Conservation (phyloP, 1,140 invertebrate genomes). For the Heliconius hermathena region DNA sequence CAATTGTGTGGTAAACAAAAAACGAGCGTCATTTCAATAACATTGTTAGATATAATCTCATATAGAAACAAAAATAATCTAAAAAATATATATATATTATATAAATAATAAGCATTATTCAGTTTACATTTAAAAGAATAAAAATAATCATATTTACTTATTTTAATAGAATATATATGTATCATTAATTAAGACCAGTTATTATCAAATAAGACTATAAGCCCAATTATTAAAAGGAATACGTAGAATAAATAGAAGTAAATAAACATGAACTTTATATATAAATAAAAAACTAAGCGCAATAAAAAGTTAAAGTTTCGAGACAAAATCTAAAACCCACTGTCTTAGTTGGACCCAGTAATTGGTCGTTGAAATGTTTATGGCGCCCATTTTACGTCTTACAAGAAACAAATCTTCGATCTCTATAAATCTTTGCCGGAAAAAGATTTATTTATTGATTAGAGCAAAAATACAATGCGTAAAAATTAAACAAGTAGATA, state of each 20-base stretch:
- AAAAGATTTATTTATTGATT: constrained; percentile 38
- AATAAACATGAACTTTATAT: not conserved
- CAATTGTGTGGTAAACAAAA: not conserved
- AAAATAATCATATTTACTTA: too few relatives aligned
- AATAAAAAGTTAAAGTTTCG: constrained; percentile 50
- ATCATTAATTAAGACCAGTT: too few relatives aligned
- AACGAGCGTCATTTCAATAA: not conserved
- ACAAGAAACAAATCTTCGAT: constrained; percentile 47
- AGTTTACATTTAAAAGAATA: too few relatives aligned
- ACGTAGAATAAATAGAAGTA: not conserved
- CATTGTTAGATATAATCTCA: not conserved
- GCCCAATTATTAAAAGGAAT: too few relatives aligned
- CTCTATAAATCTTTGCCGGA: constrained; percentile 33
- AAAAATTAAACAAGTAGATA: not conserved
- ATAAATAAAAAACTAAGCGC: constrained; percentile 1
- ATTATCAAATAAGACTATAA: too few relatives aligned
- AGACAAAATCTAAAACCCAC: constrained; percentile 56
- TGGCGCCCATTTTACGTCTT: constrained; percentile 48
- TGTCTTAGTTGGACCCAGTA: constrained; percentile 57
- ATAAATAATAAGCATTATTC: too few relatives aligned
- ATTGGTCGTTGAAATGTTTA: constrained; percentile 69
- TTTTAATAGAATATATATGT: too few relatives aligned
- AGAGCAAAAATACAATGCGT: constrained; percentile 11
- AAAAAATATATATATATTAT: too few relatives aligned
- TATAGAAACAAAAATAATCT: not conserved